A percentile compares a stretch with the other conserved stretches of the same genome.
These are phyloP conservation scores for Samia ricini DNA, from an alignment of 1,140 invertebrate genomes.

Conservation along the genomic window DNA sequence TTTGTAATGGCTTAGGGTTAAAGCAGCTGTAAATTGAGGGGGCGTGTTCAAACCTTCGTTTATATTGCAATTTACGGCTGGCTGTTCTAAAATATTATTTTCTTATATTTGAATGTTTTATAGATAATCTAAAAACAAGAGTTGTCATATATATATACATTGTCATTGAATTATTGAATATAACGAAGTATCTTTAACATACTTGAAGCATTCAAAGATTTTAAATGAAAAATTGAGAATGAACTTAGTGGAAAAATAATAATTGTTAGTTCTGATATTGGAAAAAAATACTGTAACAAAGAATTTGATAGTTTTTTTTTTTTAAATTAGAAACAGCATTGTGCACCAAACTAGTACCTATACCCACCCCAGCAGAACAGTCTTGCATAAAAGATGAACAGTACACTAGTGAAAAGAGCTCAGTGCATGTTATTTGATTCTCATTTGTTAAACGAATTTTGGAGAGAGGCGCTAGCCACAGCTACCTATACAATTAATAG, in stretches of 20 bases:
- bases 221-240: constrained; percentile 26
- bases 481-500: constrained; percentile 26
- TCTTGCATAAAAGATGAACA: constrained; percentile 26
- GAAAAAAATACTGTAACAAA: constrained; percentile 25
- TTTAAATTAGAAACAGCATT: constrained; percentile 17
- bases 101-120: no score
- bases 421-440: constrained; percentile 29
- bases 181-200: no score
- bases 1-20: no score
- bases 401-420: constrained; percentile 24
- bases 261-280: constrained; percentile 21
- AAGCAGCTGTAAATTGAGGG: no score
- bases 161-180: no score
- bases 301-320: constrained; percentile 25
- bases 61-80: no score
- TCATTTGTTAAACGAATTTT: constrained; percentile 17
- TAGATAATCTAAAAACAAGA: no score
- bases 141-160: no score
- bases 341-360: constrained; percentile 25
- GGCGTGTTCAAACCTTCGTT: no score
- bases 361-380: constrained; percentile 32
- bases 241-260: no score
- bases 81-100: no score
- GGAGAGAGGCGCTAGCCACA: constrained; percentile 21
- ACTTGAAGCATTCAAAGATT: constrained; percentile 26